Percentiles rank a stretch among this genome's conserved stretches.
Conservation (phyloP, 2,888 invertebrate genomes). For the Ornithoptera alexandrae region DNA sequence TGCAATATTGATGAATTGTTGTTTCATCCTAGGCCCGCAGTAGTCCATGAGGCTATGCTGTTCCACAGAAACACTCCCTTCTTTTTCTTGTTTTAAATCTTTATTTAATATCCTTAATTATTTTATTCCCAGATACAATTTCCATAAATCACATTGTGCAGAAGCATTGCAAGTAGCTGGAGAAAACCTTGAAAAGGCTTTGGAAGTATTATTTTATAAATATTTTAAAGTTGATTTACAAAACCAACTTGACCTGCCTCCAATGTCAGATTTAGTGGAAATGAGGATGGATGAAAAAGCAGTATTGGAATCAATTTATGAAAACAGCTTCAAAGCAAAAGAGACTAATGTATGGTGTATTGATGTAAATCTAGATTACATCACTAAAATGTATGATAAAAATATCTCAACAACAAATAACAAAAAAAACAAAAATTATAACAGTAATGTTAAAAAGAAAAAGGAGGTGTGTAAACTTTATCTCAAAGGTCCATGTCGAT, state of each 20-base stretch:
- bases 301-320: constrained; percentile 89
- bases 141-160: constrained; percentile 85
- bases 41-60: too few species aligned
- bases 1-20: neutral
- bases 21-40: too few species aligned
- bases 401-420: constrained; percentile 69
- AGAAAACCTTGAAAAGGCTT: constrained; percentile 85
- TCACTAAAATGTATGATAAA: constrained; percentile 78
- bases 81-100: too few species aligned
- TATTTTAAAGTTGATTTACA: constrained; percentile 80
- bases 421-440: constrained; percentile 64
- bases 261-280: constrained; percentile 79
- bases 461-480: constrained; percentile 83
- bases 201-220: constrained; percentile 85
- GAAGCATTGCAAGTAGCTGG: constrained; percentile 85
- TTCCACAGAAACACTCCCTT: too few species aligned
- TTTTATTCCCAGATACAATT: constrained; percentile 82
- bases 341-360: constrained; percentile 87
- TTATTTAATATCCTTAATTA: too few species aligned
- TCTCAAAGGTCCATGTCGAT: constrained; percentile 84
- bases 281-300: constrained; percentile 86
- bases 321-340: constrained; percentile 83
- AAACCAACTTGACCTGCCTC: constrained; percentile 61
- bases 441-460: constrained; percentile 65
- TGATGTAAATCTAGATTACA: constrained; percentile 83